Base-by-base conservation (phyloP, 1,140 invertebrate genomes). In the Papilio glaucus region DNA sequence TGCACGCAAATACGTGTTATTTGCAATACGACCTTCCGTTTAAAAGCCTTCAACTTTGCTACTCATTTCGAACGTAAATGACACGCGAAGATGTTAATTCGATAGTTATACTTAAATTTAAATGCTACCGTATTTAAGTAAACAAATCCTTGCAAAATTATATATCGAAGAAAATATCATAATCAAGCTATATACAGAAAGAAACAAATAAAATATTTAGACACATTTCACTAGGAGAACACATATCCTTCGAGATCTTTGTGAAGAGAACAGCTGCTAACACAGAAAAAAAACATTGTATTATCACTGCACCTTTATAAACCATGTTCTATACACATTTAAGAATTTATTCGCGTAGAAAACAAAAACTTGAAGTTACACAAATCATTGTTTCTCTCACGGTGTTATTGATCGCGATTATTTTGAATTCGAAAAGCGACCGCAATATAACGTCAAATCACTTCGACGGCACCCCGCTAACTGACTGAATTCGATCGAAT, bases 391-490 rank as follows among this genome's bases (percentile, higher is more conserved):
- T 77, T 72, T 83, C 69, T 79, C 69, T 82, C 76, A 85, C 82
- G 74, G 65, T 70, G 65, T 81, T 81, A 61, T 80, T 78, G 81
- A 82, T 84, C 86, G 81, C 79, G 81, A 83, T 81, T 77, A 87
- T 85, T 90, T 86, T 85, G 75, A 84, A 86, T 87, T 85, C 75
- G 71, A 73, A 80, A 84, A 80, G 79, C 82, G 77, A 81, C 71
- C 78, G 78, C 81, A 37, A 45, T 75, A 72, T 63, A 73, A 79
- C 85, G 79, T 87, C 89, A 85, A 86, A 86, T 86, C 86, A 84
- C 85, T 81, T 76, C 79, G 78, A 81, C 84, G 85, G 82, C 87
- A 85, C 84, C 83, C 82, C 89, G 88, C 90, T 85, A 87, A 91
- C 88, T 90, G 84, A 26, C n/a, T n/a, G n/a, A n/a, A n/a, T n/a